Conservation (phyloP, 2,888 invertebrate genomes). For the Limnephilus lunatus region DNA sequence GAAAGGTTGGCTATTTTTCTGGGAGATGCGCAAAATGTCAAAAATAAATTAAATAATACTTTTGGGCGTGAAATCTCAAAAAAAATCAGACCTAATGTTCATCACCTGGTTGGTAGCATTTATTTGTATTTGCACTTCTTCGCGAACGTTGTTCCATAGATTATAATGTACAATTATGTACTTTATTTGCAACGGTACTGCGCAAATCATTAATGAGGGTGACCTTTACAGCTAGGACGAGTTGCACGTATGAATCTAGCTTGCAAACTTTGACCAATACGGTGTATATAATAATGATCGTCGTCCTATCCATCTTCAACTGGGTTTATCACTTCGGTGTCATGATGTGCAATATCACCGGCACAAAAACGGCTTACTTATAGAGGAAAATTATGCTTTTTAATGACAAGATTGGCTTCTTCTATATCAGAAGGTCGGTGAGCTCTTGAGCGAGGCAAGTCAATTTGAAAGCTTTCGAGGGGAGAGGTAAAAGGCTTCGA, state of each 20-base stretch:
- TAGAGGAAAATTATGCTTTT: not conserved
- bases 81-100: no score
- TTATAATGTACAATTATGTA: not conserved
- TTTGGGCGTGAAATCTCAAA: no score
- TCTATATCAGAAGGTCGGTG: not conserved
- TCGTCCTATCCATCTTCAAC: not conserved
- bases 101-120: not conserved
- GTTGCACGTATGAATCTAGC: not conserved
- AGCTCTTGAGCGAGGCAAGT: not conserved
- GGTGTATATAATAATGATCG: not conserved
- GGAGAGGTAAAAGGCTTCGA: not conserved
- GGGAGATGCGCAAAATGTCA: no score
- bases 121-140: not conserved
- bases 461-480: not conserved
- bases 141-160: not conserved
- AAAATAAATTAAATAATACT: no score
- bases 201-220: not conserved
- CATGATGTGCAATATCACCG: not conserved
- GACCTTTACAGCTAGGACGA: not conserved
- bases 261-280: not conserved
- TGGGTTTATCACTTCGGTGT: not conserved
- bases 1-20: no score
- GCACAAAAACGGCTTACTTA: not conserved
- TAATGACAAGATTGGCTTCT: not conserved
- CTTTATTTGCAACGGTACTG: not conserved